Evolutionary conservation across 2,888 invertebrate species (phyloP).

Genomic region (Mongoloraphidia duomilia): DNA sequence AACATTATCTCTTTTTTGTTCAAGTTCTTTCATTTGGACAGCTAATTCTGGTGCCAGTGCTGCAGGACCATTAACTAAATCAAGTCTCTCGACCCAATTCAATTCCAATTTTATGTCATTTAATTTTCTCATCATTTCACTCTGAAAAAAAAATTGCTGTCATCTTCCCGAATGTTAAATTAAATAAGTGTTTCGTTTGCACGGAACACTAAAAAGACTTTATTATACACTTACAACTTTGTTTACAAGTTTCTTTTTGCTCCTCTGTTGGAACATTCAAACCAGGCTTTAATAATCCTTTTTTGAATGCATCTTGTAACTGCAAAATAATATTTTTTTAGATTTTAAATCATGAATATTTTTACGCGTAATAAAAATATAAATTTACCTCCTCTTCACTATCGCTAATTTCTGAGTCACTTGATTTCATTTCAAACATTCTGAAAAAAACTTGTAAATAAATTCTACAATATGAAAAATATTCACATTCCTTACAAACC

Average conservation of each 20-base stretch:
- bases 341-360: not conserved
- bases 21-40: slow-evolving; percentile 59
- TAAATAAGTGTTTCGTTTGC: not conserved
- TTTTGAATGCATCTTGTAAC: slow-evolving; percentile 81
- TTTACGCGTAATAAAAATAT: slow-evolving; percentile 7
- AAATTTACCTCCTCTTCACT: slow-evolving; percentile 2
- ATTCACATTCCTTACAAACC: too few relatives aligned
- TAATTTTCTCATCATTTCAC: slow-evolving; percentile 52
- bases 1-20: slow-evolving; percentile 48
- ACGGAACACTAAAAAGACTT: too few relatives aligned
- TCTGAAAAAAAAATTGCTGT: slow-evolving; percentile 22
- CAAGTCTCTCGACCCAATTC: slow-evolving; percentile 78
- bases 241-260: slow-evolving; percentile 47
- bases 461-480: too few relatives aligned
- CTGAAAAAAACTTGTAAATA: too few relatives aligned
- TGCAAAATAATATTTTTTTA: slow-evolving; percentile 27
- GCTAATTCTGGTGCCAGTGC: slow-evolving; percentile 76
- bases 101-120: slow-evolving; percentile 55
- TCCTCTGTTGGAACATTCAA: slow-evolving; percentile 53
- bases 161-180: not conserved
- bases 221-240: slow-evolving; percentile 46
- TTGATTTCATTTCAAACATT: slow-evolving; percentile 10
- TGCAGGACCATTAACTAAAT: slow-evolving; percentile 61
- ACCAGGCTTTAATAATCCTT: slow-evolving; percentile 75
- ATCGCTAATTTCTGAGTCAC: slow-evolving; percentile 27